Base-by-base conservation (phyloP, 2,888 invertebrate genomes). In the Hemaris fuciformis region DNA sequence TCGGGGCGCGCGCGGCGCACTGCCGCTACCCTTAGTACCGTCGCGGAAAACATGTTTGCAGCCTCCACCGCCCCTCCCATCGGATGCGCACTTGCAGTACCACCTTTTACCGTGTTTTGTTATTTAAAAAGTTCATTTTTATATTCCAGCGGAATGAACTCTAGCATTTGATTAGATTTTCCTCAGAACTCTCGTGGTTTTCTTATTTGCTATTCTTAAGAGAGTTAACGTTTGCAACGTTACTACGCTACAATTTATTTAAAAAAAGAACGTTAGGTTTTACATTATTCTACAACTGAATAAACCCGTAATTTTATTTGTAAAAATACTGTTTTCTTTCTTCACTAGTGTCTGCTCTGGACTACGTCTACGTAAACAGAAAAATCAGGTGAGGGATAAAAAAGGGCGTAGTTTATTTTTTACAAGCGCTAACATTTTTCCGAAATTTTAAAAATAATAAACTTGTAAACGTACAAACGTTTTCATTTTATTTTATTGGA, bases 11-110 rank as follows among this genome's bases (percentile, higher is more conserved):
- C 84, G 80, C 75, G 82, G 88, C 89, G 85, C 85, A 91, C 91
- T 91, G 88, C 83, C 88, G 88, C 82, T 18, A 53, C 53, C 31
- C 82, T 75, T 74, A 67, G 74, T 65, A 69, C 77, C 57, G 63
- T 63, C 64, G 59, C 41, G 85, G 79, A 85, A 85, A 87, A 80
- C 80, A 79, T 79, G 74, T 81, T 80, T 84, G 82, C 90, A 91
- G 91, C 89, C 89, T 91, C 90, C 85, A 76, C 86, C 84, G 81
- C 78, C 84, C 81, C 79, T 74, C 69, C 75, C 75, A 62, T 69
- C n/a, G n/a, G 83, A 86, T 89, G 89, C 89, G 88, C 88, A 85
- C 81, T 88, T 89, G 85, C 89, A 89, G 78, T 84, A 78, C 48
- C 48, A 48, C 31, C 68, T 70, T 76, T 78, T 73, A 66, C 77